Evolutionary conservation across 2,797 vertebrate species (phyloP).

Genomic region (Alca torda): DNA sequence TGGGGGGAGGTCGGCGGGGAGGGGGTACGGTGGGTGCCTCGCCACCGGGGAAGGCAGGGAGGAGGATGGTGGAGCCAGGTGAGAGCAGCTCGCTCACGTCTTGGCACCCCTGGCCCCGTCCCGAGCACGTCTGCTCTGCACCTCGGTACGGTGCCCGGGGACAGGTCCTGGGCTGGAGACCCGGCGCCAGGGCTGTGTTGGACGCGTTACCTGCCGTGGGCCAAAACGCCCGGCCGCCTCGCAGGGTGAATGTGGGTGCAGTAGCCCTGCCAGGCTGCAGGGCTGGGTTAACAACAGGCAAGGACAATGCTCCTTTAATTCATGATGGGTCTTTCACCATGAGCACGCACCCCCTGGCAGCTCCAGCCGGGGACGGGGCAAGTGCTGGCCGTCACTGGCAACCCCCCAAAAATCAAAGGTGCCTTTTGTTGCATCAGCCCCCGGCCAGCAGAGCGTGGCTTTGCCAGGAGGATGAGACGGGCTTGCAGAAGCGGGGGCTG

Average conservation of each 20-base stretch:
- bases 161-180: background rate
- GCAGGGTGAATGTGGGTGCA: rapidly evolving
- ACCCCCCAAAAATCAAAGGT: background rate
- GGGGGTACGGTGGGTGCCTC: rapidly evolving
- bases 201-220: no score
- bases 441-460: rapidly evolving
- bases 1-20: background rate
- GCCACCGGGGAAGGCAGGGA: background rate
- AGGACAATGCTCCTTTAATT: no score
- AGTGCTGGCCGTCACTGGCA: background rate
- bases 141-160: background rate
- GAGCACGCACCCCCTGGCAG: background rate
- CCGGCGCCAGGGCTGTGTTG: no score
- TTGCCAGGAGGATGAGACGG: background rate
- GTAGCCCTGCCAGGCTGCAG: background rate
- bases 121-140: background rate
- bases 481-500: background rate
- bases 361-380: background rate
- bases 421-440: background rate
- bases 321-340: background rate
- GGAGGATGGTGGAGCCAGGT: background rate
- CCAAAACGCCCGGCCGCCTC: background rate
- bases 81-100: background rate
- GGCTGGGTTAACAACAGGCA: background rate
- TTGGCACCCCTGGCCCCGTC: background rate